Base-by-base conservation (phyloP, 2,888 invertebrate species). In the Caenorhabditis zanzibari region DNA sequence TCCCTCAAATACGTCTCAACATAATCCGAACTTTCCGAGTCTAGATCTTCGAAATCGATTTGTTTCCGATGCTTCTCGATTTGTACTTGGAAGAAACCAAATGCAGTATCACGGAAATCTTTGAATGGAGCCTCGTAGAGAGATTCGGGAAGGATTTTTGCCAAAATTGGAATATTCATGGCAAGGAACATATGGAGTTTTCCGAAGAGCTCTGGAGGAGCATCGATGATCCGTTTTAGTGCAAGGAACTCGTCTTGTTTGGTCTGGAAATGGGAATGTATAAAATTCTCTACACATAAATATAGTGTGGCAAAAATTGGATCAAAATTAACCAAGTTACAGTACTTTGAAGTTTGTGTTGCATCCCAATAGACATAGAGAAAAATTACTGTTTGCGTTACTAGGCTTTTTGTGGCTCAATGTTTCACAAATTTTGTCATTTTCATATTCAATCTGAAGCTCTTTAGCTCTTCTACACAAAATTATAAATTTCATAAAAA, bases 1-100 rank as follows among this genome's bases (percentile, higher is more conserved):
- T 85, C 86, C 24, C 80, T 85, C 54, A 85, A 47, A 73, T 73
- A 86, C 9, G 75, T 71, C 47, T 86, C 86, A 0, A 83, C 83
- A 59, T 64, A 86, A 66, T 86, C 86, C 9, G 72, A 63, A 19
- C 59, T 68, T 5, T 81, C 81, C 14, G 35, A 19, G 12, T 66
- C 59, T 32, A 58, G 22, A 58, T 49, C 80, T 35, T 38, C 63
- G n/a, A 84, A 75, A 28, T 84, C 81, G 10, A 86, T 71, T 2
- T 84, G 44, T 44, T 79, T 63, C 26, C 79, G 59, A 32, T 84
- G 86, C 14, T 80, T 76, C 1, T 80, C 81, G 26, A 86, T 77
- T 76, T 86, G 86, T 1, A 47, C 47, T 10, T 52, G n/a, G 82
- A 86, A 83, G 38, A 86, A 86, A 3, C 41, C 79, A 24, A 72